Base-by-base conservation (phyloP, 2,797 vertebrate genomes). In the Prunella strophiata region DNA sequence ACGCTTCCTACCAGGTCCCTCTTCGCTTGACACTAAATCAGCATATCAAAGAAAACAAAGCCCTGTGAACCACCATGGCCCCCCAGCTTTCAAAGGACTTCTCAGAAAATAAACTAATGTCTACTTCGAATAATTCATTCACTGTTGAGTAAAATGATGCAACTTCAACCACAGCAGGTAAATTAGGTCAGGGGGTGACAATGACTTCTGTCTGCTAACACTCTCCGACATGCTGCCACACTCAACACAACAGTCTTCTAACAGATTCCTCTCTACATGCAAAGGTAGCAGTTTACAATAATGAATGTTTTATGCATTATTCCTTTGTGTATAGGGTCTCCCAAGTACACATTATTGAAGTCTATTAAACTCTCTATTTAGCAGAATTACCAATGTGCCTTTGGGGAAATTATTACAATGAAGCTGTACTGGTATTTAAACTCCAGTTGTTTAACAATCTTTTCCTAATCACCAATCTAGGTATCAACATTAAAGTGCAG, bases 281-380 rank as follows among this genome's bases (percentile, higher is more conserved):
- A 97, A 97, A 98, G 96, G 97, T 98, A 97, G 97, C 95, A 97
- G 96, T 98, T 98, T 98, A 97, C 94, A 66, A 73, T 97, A 98
- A 98, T 96, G 87, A 97, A 97, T 97, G 96, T 97, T 98, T 98
- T 97, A 97, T 96, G 96, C 91, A 96, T 96, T 96, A 98, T 96
- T 97, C 96, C 96, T 97, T 97, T 97, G 97, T 96, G 97, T 97
- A 97, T 77, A 94, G 85, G 96, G 96, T 97, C 96, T 98, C 97
- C 87, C 95, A 98, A 98, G 97, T 82, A 98, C 97, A 97, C 91
- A 94, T 95, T 98, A 97, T 97, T 98, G 97, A 98, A 98, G 94
- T 96, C 97, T 97, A 98, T 97, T 98, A 98, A 98, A 96, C 91
- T 97, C 95, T 97, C 97, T 98, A 97, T 98, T 98, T 98, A 98